A percentile compares a stretch with the other conserved stretches of the same genome.
phyloP scores from a whole-genome alignment of 35 echinoderm and acorn worm genomes.

The Apostichopus californicus region DNA sequence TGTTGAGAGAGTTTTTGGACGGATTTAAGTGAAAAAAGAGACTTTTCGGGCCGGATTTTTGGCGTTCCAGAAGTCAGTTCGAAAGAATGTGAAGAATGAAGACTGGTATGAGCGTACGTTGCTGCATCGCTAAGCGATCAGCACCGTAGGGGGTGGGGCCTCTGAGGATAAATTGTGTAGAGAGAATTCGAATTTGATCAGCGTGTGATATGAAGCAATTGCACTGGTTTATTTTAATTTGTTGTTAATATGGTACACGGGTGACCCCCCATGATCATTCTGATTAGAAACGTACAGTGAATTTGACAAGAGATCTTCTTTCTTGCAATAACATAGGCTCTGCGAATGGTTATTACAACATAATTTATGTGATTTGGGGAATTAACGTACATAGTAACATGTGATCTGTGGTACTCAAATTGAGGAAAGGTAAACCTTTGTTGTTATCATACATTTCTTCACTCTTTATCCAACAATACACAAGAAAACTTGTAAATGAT shows the following conservation, averaged over 20 bases:
- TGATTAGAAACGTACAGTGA: too few relatives aligned
- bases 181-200: conserved; percentile 96
- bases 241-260: too few relatives aligned
- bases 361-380: too few relatives aligned
- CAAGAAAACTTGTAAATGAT: too few relatives aligned
- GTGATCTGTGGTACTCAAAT: too few relatives aligned
- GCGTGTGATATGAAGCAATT: background rate
- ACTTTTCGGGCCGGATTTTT: conserved; percentile 98
- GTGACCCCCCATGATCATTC: too few relatives aligned
- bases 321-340: background rate
- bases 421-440: too few relatives aligned
- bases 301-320: background rate
- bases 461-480: too few relatives aligned
- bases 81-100: conserved; percentile 99
- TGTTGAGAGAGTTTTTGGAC: conserved; percentile 62
- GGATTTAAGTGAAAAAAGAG: conserved; percentile 88
- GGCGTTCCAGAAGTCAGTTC: conserved; percentile 94
- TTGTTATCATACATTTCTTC: too few relatives aligned
- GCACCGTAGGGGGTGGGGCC: conserved; percentile 99
- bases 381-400: too few relatives aligned
- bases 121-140: conserved; percentile 89
- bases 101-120: conserved; percentile 93
- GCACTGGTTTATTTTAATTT: too few relatives aligned
- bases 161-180: conserved; percentile 63
- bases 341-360: background rate